phyloP scores from a whole-genome alignment of 2,888 invertebrate genomes.

The Psylliodes chrysocephalus region DNA sequence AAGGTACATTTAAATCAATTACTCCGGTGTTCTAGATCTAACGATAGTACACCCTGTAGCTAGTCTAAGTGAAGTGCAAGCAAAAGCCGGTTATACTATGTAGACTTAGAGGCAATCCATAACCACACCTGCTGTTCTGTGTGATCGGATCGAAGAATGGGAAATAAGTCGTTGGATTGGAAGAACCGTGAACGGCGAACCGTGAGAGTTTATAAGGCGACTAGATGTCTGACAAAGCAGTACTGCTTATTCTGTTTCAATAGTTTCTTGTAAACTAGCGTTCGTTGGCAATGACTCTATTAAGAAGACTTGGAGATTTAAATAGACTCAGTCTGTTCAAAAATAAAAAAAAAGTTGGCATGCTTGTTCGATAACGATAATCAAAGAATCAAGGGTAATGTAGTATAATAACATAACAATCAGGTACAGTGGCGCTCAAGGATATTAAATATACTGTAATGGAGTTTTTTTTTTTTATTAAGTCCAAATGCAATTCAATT shows the following conservation, averaged over 20 bases:
- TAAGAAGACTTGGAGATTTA: too few species aligned
- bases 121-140: slow-evolving; percentile 26
- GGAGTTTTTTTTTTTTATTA: too few species aligned
- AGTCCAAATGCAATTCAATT: too few species aligned
- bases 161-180: slow-evolving; percentile 20
- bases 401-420: too few species aligned
- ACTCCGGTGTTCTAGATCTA: background rate
- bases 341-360: too few species aligned
- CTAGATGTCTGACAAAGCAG: slow-evolving; percentile 27
- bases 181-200: background rate
- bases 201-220: slow-evolving; percentile 27
- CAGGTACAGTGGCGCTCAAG: too few species aligned
- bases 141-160: slow-evolving; percentile 20
- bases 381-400: too few species aligned
- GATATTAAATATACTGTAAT: too few species aligned
- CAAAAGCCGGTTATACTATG: slow-evolving; percentile 11
- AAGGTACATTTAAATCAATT: background rate
- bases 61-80: slow-evolving; percentile 8
- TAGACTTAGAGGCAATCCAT: slow-evolving; percentile 20
- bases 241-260: slow-evolving; percentile 8
- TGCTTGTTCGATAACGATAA: too few species aligned
- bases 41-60: slow-evolving; percentile 10
- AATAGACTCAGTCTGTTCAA: too few species aligned
- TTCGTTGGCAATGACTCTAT: slow-evolving; percentile 1
- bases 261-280: background rate